Base-by-base conservation (phyloP, 2,888 invertebrate genomes). In the Spodoptera picta region DNA sequence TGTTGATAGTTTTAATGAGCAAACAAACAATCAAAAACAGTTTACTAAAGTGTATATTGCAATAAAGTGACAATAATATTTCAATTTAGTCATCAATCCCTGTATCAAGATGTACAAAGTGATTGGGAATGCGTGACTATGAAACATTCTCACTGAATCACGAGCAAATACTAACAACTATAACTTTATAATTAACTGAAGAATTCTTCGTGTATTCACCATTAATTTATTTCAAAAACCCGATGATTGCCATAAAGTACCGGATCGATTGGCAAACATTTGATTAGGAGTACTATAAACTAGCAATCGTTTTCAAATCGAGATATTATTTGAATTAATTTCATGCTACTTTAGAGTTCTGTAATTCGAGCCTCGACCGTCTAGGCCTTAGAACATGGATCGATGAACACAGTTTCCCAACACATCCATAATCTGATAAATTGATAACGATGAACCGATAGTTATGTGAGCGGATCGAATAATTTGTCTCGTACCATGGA, bases 381-480 rank as follows among this genome's bases (percentile, higher is more conserved):
- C 50, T 59, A 42, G 65, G 23, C 31, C 42, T 41, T 50, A 27
- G 46, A 56, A 44, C 43, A 69, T 69, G 75, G 71, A 65, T 67
- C 66, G 72, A 61, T 61, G 65, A 73, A 41, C 69, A 66, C 54
- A 49, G 56, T 74, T 82, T 81, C 79, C 63, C 72, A 82, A 79
- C 78, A 82, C 70, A 78, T 80, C 63, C 70, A 78, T 80, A 79
- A 77, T 80, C 75, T 78, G 24, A 56, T 75, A 75, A 73, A 65
- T 74, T 67, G 64, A 67, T 77, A 76, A 78, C 79, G 73, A 81
- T 77, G 75, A 71, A 61, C 73, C 69, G 74, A 78, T 69, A 75
- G 79, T 83, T 83, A 83, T 81, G 85, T 78, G 82, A 87, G 79
- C 83, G 82, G 66, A 82, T 80, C 83, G 81, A 85, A 85, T 80